Evolutionary conservation across 30 jellyfish, hydroid and myxozoan genomes (phyloP).

Genomic region (Nemopilema nomurai): DNA sequence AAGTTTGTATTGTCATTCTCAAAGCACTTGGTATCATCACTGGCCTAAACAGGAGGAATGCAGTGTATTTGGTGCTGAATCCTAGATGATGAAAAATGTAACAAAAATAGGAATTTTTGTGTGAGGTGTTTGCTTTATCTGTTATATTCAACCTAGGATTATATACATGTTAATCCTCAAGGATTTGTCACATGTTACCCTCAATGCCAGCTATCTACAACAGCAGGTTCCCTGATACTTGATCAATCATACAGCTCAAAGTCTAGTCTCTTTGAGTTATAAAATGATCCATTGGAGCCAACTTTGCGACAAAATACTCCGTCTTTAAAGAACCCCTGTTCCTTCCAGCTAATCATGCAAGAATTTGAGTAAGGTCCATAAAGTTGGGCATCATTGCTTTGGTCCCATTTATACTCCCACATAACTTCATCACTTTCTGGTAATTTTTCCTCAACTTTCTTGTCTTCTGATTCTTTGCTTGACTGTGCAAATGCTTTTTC

Average conservation of each 20-base stretch:
- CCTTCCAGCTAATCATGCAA: conserved; percentile 82
- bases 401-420: conserved; percentile 90
- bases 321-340: conserved; percentile 78
- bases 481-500: conserved; percentile 87
- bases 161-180: too few species aligned
- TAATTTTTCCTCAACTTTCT: neutral
- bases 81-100: too few species aligned
- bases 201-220: neutral
- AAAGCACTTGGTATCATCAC: too few species aligned
- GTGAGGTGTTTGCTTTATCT: too few species aligned
- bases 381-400: conserved; percentile 62
- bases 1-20: too few species aligned
- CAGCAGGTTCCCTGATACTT: neutral
- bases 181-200: too few species aligned
- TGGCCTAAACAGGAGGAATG: too few species aligned
- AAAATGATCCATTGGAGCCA: conserved; percentile 73
- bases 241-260: conserved; percentile 71
- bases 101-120: too few species aligned
- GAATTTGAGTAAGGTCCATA: conserved; percentile 85
- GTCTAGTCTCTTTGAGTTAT: conserved; percentile 80
- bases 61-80: too few species aligned
- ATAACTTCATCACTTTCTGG: conserved; percentile 67
- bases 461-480: conserved; percentile 1
- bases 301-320: conserved; percentile 85
- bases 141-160: too few species aligned